Base-by-base conservation (phyloP, 2,888 invertebrate species). In the Eupithecia abbreviata region DNA sequence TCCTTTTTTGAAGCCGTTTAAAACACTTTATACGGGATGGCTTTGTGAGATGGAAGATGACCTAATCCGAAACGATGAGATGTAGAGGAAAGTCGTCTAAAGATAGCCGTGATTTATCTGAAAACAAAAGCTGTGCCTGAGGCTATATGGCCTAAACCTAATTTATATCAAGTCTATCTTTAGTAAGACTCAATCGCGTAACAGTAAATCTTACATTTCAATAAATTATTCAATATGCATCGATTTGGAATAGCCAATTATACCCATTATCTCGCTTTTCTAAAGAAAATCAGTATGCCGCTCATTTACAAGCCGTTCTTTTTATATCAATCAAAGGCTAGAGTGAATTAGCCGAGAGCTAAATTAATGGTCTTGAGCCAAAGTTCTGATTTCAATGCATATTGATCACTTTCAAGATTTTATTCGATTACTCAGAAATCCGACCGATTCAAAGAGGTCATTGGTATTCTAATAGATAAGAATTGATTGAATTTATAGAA, bases 351-450 rank as follows among this genome's bases (percentile, higher is more conserved):
- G 84, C 83, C 55, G 78, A 72, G 75, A 77, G 77, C 81, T 77
- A 84, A 85, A 87, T 86, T 85, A 84, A 85, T 86, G 81, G 84
- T 83, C 75, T 55, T 73, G 73, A 77, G 81, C 73, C 83, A 79
- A 83, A 83, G 83, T 84, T 84, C 79, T 82, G 82, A 85, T 67
- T 73, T 73, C 43, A 73, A 73, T 73, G 73, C 67, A 83, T 82
- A 82, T 83, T 82, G 84, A 82, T 84, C 85, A 82, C 84, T 82
- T 81, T 81, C 81, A 81, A 81, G 80, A 85, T 83, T 83, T 85
- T 86, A 82, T 80, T 77, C 82, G 66, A 66, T 73, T 66, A n/a
- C 42, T 49, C 15, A 73, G 62, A 71, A 71, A 62, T 62, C 69
- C 47, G 47, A 49, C 10, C 13, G 45, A 47, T 49, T 45, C 15